phyloP scores from a whole-genome alignment of 2,797 vertebrate species.

The Spondyliosoma cantharus region DNA sequence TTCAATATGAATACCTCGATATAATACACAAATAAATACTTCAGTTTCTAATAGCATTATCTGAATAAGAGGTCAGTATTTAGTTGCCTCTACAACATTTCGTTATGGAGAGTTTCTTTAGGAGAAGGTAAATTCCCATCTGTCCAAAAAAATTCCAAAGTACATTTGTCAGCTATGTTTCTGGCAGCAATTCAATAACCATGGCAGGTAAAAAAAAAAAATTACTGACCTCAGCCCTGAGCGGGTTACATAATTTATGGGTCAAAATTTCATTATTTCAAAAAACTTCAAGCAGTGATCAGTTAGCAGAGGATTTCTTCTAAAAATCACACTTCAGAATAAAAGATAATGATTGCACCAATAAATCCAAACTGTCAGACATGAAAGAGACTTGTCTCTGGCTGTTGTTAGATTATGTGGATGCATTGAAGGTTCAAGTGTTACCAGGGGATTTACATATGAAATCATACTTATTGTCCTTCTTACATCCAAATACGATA shows the following conservation, averaged over 20 bases:
- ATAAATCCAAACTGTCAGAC: background rate
- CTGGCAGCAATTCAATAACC: background rate
- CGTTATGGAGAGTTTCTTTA: background rate
- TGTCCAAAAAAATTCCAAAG: background rate
- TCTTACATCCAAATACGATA: conserved; percentile 93
- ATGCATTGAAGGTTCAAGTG: conserved; percentile 20
- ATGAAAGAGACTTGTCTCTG: background rate
- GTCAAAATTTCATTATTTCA: background rate
- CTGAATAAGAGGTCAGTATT: conserved; percentile 4
- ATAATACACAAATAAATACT: conserved; percentile 25
- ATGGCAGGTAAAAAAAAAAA: background rate
- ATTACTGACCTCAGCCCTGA: background rate
- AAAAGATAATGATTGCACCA: background rate
- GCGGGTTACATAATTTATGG: background rate
- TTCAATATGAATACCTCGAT: background rate
- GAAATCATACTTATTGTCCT: conserved; percentile 5
- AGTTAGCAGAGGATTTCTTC: background rate
- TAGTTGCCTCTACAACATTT: background rate
- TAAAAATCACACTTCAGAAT: background rate
- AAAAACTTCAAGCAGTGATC: background rate
- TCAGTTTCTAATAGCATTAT: background rate
- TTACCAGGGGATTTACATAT: background rate
- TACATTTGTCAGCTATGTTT: background rate
- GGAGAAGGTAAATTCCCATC: background rate
- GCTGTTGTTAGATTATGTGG: background rate